phyloP scores from a whole-genome alignment of 2,888 invertebrate genomes.

The Yponomeuta evonymella region DNA sequence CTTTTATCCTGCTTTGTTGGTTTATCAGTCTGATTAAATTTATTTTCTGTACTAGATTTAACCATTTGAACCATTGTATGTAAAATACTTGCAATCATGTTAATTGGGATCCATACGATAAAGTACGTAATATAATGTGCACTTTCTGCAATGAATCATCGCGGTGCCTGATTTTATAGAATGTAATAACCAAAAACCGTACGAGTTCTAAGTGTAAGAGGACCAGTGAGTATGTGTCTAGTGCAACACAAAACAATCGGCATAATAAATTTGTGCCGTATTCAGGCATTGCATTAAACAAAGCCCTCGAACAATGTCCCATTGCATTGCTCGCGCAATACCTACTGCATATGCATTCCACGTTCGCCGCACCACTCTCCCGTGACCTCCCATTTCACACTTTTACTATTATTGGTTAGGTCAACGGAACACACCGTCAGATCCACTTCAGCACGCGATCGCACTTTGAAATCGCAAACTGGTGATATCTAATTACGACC shows the following conservation, averaged over 20 bases:
- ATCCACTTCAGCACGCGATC: background rate
- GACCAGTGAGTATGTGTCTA: background rate
- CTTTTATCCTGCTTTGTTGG: background rate
- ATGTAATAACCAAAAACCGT: background rate
- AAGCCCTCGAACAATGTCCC: conserved; percentile 16
- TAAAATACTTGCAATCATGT: too few relatives aligned
- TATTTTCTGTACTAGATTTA: background rate
- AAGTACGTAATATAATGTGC: too few relatives aligned
- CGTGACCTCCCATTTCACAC: background rate
- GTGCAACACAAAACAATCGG: conserved; percentile 25
- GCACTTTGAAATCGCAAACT: background rate
- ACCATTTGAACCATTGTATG: too few relatives aligned
- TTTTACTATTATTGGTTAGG: background rate
- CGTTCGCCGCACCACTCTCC: conserved; percentile 22
- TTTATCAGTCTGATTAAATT: background rate
- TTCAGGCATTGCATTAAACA: conserved; percentile 34
- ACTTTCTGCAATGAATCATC: too few relatives aligned
- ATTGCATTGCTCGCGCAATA: conserved; percentile 6
- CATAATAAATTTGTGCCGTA: conserved; percentile 29
- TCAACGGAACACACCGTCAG: background rate
- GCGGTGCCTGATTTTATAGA: too few relatives aligned
- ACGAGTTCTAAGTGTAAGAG: background rate
- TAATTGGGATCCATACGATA: too few relatives aligned
- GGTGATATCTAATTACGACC: background rate
- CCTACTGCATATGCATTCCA: background rate